Evolutionary conservation across 2,888 invertebrate species (phyloP), one percentile per base, ranked within the genome.

Genomic region (Acrocera orbiculus): DNA sequence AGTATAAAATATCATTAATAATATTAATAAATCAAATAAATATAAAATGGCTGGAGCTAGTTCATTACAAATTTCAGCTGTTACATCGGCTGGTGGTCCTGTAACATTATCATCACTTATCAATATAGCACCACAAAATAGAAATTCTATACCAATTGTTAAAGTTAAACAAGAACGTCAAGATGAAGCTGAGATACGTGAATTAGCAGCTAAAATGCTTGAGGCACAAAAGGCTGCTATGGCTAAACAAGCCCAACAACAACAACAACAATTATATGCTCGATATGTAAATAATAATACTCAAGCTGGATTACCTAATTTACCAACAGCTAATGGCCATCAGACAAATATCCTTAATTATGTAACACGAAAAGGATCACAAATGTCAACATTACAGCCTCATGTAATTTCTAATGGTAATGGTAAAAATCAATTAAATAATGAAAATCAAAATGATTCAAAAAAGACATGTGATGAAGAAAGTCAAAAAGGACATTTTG

Each of bases 101-200:
- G 29, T 40, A 34, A 31, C 28, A 14, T 19, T 19, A 19, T 10
- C 19, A 15, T 4, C 15, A 32, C 19, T 20, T 15, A n/a, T n/a
- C n/a, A 30, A 30, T 20, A 8, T 11, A 17, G 7, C 31, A 14
- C 5, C 26, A 16, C 36, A 34, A 1, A 27, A 29, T n/a, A 34
- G 36, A 19, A 28, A 34, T 2, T 32, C 28, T 13, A 30, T 37
- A 15, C 27, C 34, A 17, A 17, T 35, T 4, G 35, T 35, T 8
- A 50, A 48, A 6, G 55, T 61, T 4, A 61, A 61, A 38, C 55
- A 60, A 42, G 60, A 61, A 43, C 51, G 58, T 3, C 54, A 56
- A 35, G 83, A 86, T 66, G 86, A 86, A 58, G 80, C 81, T 46
- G 86, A 87, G 65, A 86, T 86, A 53, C 67, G 74, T 51, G 83